These are phyloP conservation scores for Turnix velox DNA, from an alignment of 2,113 vertebrate genomes.

Conservation along the genomic window DNA sequence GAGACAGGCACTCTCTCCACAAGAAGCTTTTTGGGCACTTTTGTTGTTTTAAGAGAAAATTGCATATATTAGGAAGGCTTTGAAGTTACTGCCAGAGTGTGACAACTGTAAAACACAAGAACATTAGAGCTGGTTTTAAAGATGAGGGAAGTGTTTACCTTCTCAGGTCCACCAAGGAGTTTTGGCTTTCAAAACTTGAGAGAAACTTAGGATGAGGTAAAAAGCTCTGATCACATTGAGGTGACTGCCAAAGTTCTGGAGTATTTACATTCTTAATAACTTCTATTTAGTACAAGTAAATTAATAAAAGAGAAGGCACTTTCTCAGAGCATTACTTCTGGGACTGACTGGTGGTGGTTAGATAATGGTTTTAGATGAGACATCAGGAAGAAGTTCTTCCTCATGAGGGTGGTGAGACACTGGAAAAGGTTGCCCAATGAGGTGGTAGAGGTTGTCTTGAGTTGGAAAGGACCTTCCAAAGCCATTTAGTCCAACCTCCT, in stretches of 20 bases:
- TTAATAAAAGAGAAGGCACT: background rate
- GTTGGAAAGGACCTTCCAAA: too few species aligned
- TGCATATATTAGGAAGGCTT: constrained; percentile 38
- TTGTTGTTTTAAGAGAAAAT: constrained; percentile 20
- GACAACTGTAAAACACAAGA: background rate
- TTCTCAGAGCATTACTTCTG: background rate
- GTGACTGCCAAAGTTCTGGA: background rate
- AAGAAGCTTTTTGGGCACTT: background rate
- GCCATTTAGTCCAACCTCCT: too few species aligned
- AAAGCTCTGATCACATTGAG: background rate
- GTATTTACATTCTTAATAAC: background rate
- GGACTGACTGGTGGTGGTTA: background rate
- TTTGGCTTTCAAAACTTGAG: background rate
- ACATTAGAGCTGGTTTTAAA: background rate
- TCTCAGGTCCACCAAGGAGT: background rate
- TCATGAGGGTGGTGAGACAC: too few species aligned
- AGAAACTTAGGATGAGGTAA: background rate
- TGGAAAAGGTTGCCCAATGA: too few species aligned
- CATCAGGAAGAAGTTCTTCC: too few species aligned
- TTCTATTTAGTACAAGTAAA: background rate
- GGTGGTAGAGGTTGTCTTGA: too few species aligned
- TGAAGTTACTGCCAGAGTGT: background rate
- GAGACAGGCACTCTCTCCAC: background rate
- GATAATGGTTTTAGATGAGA: too few species aligned
- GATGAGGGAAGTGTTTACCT: background rate